A percentile compares a stretch with the other conserved stretches of the same genome.
Evolutionary conservation across 2,113 vertebrate genomes (phyloP).

Genomic region (Alouatta palliata): DNA sequence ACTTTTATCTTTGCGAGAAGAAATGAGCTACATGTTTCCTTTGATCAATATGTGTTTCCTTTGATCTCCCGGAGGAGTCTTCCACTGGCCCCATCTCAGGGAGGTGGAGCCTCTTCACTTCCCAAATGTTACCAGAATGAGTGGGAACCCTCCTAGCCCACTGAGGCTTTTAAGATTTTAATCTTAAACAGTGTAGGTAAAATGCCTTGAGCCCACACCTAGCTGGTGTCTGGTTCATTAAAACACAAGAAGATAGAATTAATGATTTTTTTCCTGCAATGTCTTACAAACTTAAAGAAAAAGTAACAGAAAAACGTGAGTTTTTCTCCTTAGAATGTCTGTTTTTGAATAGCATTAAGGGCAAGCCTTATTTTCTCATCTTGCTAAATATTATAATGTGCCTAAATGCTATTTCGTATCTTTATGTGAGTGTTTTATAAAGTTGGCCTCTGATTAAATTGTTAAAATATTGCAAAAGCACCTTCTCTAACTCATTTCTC

Average conservation of each 20-base stretch:
- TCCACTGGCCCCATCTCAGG: background rate
- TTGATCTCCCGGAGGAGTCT: background rate
- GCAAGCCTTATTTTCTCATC: background rate
- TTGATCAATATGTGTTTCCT: background rate
- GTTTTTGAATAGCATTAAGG: slow-evolving; percentile 10
- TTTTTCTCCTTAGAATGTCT: background rate
- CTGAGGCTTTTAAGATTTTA: background rate
- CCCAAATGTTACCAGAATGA: background rate
- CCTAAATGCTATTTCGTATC: background rate
- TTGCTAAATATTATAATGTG: background rate
- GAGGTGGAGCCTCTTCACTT: background rate
- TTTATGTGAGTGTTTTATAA: background rate
- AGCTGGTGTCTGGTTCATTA: background rate
- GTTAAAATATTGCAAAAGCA: background rate
- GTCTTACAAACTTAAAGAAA: background rate
- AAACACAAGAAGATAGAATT: background rate
- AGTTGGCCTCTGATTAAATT: background rate
- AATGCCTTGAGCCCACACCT: background rate
- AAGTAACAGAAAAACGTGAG: background rate
- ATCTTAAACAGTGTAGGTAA: background rate
- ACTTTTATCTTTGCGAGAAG: background rate
- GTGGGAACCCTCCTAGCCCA: background rate
- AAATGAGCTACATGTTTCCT: background rate
- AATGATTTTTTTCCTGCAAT: slow-evolving; percentile 14
- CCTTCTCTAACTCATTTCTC: background rate